Conservation (phyloP, 2,888 invertebrate genomes). For the Chironomus riparius region DNA sequence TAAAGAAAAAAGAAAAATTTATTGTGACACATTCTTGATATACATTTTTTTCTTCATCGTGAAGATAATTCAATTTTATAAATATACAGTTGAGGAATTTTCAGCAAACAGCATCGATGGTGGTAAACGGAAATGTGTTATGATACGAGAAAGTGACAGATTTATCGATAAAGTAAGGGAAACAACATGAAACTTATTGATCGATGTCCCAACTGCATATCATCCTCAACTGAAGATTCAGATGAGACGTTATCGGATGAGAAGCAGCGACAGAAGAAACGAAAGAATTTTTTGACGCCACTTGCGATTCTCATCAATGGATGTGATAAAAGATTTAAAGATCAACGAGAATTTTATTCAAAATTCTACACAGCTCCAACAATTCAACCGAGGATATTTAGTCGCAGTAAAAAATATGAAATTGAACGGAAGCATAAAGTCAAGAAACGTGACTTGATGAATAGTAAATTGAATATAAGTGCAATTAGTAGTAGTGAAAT, state of each 20-base stretch:
- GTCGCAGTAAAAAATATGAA: constrained; percentile 28
- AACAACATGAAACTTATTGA: constrained; percentile 30
- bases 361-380: constrained; percentile 13
- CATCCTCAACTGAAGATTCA: constrained; percentile 28
- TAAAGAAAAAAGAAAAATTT: background rate
- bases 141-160: background rate
- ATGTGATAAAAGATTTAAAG: background rate
- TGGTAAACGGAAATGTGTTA: background rate
- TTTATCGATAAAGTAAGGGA: background rate
- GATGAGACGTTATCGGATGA: background rate
- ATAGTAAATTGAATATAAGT: constrained; percentile 4
- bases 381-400: constrained; percentile 2
- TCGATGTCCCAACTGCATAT: constrained; percentile 30
- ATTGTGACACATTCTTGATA: background rate
- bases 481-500: background rate
- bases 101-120: no score
- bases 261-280: background rate
- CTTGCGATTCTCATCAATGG: background rate
- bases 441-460: constrained; percentile 31
- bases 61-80: background rate
- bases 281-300: background rate
- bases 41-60: background rate
- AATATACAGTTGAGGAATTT: no score
- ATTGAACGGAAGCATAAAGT: constrained; percentile 31
- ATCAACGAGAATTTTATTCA: constrained; percentile 14